Evolutionary conservation across 2,797 vertebrate genomes (phyloP).

Genomic region (Myripristis murdjan): DNA sequence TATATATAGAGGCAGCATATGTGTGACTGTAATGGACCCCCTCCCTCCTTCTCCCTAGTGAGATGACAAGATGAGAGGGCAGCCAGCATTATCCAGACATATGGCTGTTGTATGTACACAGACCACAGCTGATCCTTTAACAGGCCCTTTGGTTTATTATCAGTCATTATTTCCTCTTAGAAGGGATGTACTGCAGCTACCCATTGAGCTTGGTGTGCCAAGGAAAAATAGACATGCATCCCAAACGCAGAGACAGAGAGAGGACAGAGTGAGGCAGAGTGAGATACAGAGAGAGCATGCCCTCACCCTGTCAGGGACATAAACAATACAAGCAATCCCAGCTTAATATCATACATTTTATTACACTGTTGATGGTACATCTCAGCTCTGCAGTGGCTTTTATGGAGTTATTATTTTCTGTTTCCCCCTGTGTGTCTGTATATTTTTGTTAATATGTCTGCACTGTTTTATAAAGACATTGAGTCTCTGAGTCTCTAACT

Average conservation of each 20-base stretch:
- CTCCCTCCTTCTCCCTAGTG: conserved; percentile 34
- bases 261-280: background rate
- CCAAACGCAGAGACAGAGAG: conserved; percentile 27
- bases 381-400: conserved; percentile 57
- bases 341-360: conserved; percentile 73
- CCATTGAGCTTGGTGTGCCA: conserved; percentile 36
- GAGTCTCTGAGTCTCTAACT: background rate
- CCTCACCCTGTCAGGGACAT: conserved; percentile 35
- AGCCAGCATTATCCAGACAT: conserved; percentile 59
- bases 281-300: conserved; percentile 29
- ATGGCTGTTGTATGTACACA: conserved; percentile 45
- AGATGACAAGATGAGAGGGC: conserved; percentile 33
- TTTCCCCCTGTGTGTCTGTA: conserved; percentile 42
- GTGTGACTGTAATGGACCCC: conserved; percentile 49
- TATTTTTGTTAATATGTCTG: conserved; percentile 45
- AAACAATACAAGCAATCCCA: conserved; percentile 69
- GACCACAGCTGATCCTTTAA: conserved; percentile 38
- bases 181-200: conserved; percentile 26
- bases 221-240: conserved; percentile 36
- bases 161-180: conserved; percentile 45
- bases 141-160: conserved; percentile 51
- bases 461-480: conserved; percentile 5
- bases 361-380: conserved; percentile 58
- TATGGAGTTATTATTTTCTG: conserved; percentile 65
- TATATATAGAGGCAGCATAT: conserved; percentile 44